A percentile compares a stretch with the other conserved stretches of the same genome.
phyloP scores from a whole-genome alignment of 2,888 invertebrate genomes.

The Calameuta pallipes region DNA sequence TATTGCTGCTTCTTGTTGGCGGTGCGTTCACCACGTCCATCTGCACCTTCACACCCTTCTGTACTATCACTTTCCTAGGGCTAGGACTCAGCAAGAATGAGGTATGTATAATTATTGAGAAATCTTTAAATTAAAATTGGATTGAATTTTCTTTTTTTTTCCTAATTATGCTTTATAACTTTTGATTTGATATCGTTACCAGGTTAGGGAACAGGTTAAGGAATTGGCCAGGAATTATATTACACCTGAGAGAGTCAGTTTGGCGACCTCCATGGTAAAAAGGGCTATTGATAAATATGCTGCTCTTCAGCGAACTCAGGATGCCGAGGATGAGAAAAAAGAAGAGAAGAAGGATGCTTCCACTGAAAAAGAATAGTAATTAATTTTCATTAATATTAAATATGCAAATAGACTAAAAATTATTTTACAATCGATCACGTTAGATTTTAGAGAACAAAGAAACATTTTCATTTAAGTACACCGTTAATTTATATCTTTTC shows the following conservation, averaged over 20 bases:
- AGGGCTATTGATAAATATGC: conserved; percentile 73
- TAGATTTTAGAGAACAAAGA: no score
- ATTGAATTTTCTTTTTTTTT: background rate
- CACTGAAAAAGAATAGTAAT: no score
- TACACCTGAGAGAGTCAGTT: conserved; percentile 71
- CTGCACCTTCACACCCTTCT: conserved; percentile 74
- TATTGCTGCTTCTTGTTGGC: conserved; percentile 67
- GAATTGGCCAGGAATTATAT: conserved; percentile 71
- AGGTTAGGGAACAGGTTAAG: conserved; percentile 47
- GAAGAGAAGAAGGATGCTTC: conserved; percentile 1
- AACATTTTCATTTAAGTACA: no score
- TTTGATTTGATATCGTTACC: conserved; percentile 1
- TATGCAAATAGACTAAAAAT: no score
- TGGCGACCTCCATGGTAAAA: conserved; percentile 72
- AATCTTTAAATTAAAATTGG: no score
- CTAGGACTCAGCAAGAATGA: conserved; percentile 40
- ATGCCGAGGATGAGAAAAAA: conserved; percentile 11
- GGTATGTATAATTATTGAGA: conserved; percentile 23
- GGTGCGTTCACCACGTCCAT: conserved; percentile 71
- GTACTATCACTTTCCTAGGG: conserved; percentile 70
- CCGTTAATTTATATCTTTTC: no score
- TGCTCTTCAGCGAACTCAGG: conserved; percentile 28
- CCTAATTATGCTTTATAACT: background rate
- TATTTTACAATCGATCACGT: no score
- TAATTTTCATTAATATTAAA: no score